Evolutionary conservation across 2,888 invertebrate genomes (phyloP), one percentile per base, ranked within the genome.

Genomic region (Petrophora chlorosata): DNA sequence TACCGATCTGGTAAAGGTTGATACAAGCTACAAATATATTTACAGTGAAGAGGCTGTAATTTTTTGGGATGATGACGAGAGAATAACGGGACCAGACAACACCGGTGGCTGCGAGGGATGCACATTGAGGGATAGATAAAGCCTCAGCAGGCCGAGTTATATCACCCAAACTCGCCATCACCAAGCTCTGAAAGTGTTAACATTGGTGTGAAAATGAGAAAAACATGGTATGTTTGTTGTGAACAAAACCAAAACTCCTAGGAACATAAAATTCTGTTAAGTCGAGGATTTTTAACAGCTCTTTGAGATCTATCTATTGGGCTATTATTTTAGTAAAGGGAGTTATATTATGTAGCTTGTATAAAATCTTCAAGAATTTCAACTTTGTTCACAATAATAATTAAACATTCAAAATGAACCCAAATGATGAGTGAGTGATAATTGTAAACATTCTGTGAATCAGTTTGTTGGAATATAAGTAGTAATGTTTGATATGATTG

Each of bases 51-150:
- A 99, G 91, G 67, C 95, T 95, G 85, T 95, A 98, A 85, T 99
- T 99, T 88, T 97, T 98, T 0, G 99, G 99, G 66, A 95, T 97
- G 72, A 99, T 99, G 14, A 98, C 98, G 17, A 99, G 86, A 0
- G 99, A 99, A 79, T 99, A 94, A 55, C 99, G 93, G 3, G 98
- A 96, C 99, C 99, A 99, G 65, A 99, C 96, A 15, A 95, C 67
- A 16, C 98, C 98, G 12, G 99, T 99, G 2, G 95, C 94, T 9
- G 96, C 95, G 42, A 99, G 90, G 5, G 98, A 96, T 9, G 88
- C 86, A 14, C 96, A 95, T 85, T 98, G 98, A 29, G 94, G 89
- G 28, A 96, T 67, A 67, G 98, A 98, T 48, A 99, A 91, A 74
- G 94, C 93, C 63, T 96, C 97, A 10, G 96, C 97, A 25, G 99